phyloP scores from a whole-genome alignment of 1,140 invertebrate species.

The Polypedilum vanderplanki region DNA sequence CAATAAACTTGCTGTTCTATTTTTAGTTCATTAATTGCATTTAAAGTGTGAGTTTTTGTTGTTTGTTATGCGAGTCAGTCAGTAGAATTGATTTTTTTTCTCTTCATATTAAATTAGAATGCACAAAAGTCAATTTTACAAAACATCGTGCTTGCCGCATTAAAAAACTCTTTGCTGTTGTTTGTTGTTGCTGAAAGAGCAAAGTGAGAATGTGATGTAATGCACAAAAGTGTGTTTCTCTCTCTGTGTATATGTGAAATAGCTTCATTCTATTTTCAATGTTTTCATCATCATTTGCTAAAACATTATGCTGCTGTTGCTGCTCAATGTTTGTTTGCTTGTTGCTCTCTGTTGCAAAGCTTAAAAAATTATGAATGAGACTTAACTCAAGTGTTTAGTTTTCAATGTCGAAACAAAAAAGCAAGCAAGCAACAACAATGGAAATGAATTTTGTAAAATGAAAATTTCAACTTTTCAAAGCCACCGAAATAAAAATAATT shows the following conservation, averaged over 20 bases:
- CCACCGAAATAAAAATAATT: background rate
- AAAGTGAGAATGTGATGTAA: no score
- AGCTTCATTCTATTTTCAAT: no score
- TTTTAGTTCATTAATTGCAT: background rate
- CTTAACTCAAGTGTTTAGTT: background rate
- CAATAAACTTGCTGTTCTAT: slow-evolving; percentile 5
- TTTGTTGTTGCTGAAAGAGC: no score
- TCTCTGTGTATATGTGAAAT: no score
- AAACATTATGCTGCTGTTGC: no score
- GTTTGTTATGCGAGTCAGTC: background rate
- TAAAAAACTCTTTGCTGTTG: background rate
- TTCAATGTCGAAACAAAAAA: background rate
- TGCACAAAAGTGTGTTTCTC: no score
- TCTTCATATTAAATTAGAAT: no score
- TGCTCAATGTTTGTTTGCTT: no score
- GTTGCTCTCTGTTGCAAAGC: no score
- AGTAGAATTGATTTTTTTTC: slow-evolving; percentile 1
- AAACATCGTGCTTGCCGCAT: slow-evolving; percentile 10
- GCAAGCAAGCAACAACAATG: background rate
- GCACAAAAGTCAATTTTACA: background rate
- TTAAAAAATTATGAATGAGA: no score
- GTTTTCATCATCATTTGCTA: no score
- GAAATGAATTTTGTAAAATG: slow-evolving; percentile 20
- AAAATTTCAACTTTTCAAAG: background rate
- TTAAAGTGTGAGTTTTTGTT: background rate